phyloP scores from a whole-genome alignment of 2,888 invertebrate genomes.

The Chironomus tentans region DNA sequence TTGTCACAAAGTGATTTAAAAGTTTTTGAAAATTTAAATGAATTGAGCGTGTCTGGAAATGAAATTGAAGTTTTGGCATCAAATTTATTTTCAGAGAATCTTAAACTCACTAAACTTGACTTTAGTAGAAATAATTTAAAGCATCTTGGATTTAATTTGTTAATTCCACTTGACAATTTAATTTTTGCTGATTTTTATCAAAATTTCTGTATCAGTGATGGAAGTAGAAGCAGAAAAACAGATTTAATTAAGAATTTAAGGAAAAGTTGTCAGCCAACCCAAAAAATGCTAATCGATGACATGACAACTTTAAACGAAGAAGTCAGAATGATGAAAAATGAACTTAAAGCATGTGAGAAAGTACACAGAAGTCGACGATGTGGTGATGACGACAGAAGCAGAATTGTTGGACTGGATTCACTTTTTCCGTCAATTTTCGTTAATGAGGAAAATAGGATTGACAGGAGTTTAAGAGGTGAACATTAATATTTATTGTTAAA shows the following conservation, averaged over 20 bases:
- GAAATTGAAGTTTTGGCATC: not conserved
- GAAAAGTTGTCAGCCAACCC: not conserved
- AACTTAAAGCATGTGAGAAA: not conserved
- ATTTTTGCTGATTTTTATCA: not conserved
- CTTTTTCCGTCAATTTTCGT: not conserved
- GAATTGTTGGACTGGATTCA: not conserved
- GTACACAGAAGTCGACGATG: not conserved
- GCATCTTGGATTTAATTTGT: not conserved
- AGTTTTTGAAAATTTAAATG: not conserved
- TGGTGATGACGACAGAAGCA: not conserved
- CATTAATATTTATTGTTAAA: no score
- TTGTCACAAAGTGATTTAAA: not conserved
- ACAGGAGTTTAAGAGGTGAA: not conserved
- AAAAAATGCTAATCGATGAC: not conserved
- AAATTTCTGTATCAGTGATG: not conserved
- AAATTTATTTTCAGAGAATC: not conserved
- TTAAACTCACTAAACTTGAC: not conserved
- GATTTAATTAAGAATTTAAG: not conserved
- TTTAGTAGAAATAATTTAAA: not conserved
- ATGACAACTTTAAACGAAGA: not conserved
- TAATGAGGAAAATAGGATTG: not conserved
- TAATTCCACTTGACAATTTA: not conserved
- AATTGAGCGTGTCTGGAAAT: slow-evolving; percentile 6
- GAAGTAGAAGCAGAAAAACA: not conserved
- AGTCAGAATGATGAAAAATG: not conserved